Base-by-base conservation (phyloP, 2,888 invertebrate species). In the Pherbina coryleti region DNA sequence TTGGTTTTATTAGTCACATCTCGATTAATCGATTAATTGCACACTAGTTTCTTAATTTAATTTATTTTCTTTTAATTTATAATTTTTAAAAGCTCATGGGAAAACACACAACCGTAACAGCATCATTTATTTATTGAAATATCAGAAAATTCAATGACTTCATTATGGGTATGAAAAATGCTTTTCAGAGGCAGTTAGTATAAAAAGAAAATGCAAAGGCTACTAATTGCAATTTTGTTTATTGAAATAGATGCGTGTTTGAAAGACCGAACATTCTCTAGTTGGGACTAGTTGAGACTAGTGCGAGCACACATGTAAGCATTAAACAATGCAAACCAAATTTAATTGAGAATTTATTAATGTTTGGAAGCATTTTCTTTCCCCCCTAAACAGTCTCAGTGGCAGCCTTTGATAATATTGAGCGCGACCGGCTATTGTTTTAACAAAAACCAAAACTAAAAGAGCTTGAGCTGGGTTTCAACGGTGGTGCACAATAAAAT, bases 321-420 rank as follows among this genome's bases (percentile, higher is more conserved):
- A 73, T 77, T 67, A 60, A 49, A 49, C n/a, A 77, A 77, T 69
- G 31, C 57, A 37, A 34, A 28, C 51, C 67, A 25, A 66, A 17
- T 67, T 55, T n/a, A n/a, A 25, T 57, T 28, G 66, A 64, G 72
- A 67, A 77, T 31, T 66, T 69, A 77, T 74, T 77, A 77, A 77
- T 77, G 49, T 28, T 28, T 74, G 67, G 77, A 77, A 67, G 72
- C 77, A 69, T 73, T 77, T 60, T 64, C 64, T 77, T 73, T 77
- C 55, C 73, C 62, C 74, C 66, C 53, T 34, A 28, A 72, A 66
- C 77, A 77, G 77, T 66, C 62, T 64, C 60, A 73, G n/a, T 72
- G 62, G 66, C 57, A n/a, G 66, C 73, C 73, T 51, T 5, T 31
- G 9, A 55, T 22, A 3, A 28, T 44, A 72, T 55, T 66, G 19